Evolutionary conservation across 92 coral and sea anemone genomes (phyloP).

Genomic region (Scolanthus callimorphus): DNA sequence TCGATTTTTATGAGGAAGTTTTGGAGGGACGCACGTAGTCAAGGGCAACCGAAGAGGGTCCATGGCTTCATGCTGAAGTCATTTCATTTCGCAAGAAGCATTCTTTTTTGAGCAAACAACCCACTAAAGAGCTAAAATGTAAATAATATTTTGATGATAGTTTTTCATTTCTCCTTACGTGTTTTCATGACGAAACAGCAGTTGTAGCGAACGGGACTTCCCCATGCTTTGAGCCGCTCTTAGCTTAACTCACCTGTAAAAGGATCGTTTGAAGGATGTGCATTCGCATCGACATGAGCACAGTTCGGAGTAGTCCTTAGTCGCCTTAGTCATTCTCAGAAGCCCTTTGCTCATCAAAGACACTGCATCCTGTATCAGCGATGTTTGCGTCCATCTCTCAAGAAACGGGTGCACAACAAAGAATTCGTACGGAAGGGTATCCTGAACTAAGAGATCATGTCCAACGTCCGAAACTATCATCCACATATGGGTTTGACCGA

Average conservation of each 20-base stretch:
- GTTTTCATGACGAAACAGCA: too few species aligned
- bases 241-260: constrained; percentile 28
- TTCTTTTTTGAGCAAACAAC: too few species aligned
- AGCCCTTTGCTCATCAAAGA: constrained; percentile 12
- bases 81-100: too few species aligned
- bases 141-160: too few species aligned
- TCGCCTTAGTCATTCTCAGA: constrained; percentile 2
- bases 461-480: constrained; percentile 32
- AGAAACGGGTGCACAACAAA: constrained; percentile 33
- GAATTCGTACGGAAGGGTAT: constrained; percentile 11
- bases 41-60: too few species aligned
- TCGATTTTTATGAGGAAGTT: too few species aligned
- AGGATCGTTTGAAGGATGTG: constrained; percentile 9
- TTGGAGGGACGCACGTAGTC: too few species aligned
- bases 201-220: too few species aligned
- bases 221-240: too few species aligned
- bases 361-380: constrained; percentile 43
- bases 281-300: constrained; percentile 31
- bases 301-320: not conserved
- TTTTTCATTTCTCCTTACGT: too few species aligned
- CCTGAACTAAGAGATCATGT: constrained; percentile 8
- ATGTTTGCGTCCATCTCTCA: constrained; percentile 13
- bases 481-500: constrained; percentile 32
- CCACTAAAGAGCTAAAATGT: too few species aligned
- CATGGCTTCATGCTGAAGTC: too few species aligned